phyloP scores from a whole-genome alignment of 2,113 vertebrate species.

The Hassar affinis region DNA sequence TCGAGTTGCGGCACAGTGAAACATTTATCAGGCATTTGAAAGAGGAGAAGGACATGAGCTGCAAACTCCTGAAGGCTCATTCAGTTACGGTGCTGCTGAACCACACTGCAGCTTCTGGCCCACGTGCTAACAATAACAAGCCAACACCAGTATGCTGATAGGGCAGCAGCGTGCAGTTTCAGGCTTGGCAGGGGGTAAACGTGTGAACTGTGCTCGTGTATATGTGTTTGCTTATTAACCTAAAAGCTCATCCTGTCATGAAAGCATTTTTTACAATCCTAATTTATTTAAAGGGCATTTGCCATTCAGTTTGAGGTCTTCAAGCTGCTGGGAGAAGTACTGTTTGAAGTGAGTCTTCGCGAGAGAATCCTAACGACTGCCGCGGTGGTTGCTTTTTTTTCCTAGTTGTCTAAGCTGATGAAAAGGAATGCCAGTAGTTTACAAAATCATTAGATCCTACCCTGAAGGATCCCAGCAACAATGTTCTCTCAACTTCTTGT shows the following conservation, averaged over 20 bases:
- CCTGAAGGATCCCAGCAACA: background rate
- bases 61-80: constrained; percentile 20
- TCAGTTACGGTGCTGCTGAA: constrained; percentile 35
- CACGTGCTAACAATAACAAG: constrained; percentile 34
- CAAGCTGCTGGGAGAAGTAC: constrained; percentile 1
- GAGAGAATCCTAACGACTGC: constrained; percentile 1
- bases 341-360: constrained; percentile 16
- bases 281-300: background rate
- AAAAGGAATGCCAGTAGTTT: background rate
- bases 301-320: background rate
- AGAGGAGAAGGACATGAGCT: constrained; percentile 5
- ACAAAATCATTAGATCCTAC: background rate
- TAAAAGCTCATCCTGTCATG: no score
- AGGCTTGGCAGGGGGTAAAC: background rate
- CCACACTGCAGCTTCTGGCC: constrained; percentile 7
- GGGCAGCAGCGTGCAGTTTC: background rate
- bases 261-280: background rate
- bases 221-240: constrained; percentile 5
- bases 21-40: constrained; percentile 31
- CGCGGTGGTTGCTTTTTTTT: background rate
- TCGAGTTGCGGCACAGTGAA: constrained; percentile 18
- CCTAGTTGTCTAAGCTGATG: background rate
- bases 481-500: background rate
- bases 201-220: background rate
- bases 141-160: constrained; percentile 14